Evolutionary conservation across 2,797 vertebrate genomes (phyloP).

Genomic region (Clamator glandarius): DNA sequence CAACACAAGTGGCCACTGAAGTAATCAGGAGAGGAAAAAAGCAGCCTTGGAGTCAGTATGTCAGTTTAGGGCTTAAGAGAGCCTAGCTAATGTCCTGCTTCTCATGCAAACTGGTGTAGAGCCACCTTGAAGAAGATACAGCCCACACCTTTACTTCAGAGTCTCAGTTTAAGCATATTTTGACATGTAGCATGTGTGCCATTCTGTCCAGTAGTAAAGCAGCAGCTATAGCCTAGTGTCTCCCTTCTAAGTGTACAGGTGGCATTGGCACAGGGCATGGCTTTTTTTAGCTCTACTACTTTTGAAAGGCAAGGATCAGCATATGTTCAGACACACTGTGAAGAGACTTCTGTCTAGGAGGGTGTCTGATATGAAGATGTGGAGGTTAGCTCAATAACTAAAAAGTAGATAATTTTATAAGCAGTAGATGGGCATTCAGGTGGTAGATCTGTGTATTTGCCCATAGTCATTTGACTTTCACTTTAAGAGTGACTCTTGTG

Average conservation of each 20-base stretch:
- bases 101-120: neutral
- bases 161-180: neutral
- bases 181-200: neutral
- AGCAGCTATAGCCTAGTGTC: neutral
- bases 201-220: neutral
- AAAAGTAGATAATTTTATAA: neutral
- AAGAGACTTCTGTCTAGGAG: neutral
- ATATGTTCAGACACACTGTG: neutral
- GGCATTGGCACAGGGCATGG: neutral
- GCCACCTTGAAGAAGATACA: neutral
- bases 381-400: neutral
- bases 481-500: neutral
- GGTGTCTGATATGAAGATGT: neutral
- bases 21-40: neutral
- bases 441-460: neutral
- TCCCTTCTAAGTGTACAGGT: no score
- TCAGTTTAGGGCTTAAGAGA: neutral
- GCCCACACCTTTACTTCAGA: neutral
- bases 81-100: neutral
- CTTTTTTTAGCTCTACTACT: neutral
- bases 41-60: rapidly evolving
- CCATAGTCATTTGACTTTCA: neutral
- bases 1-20: neutral
- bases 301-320: neutral
- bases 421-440: neutral